phyloP scores from a whole-genome alignment of 2,113 vertebrate species.

The Dolichallabes microphthalmus region DNA sequence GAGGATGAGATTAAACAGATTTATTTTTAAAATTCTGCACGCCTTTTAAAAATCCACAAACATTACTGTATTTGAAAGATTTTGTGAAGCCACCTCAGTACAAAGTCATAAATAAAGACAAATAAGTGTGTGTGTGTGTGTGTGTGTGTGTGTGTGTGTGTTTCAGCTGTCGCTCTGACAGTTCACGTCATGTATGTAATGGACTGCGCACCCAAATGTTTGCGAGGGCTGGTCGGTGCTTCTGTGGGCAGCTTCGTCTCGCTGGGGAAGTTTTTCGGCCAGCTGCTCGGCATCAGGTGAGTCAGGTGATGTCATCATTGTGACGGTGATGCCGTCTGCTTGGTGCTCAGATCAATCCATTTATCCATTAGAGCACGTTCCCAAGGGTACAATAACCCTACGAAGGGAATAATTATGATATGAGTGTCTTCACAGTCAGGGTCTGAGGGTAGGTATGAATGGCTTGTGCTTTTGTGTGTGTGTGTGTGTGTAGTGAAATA shows the following conservation, averaged over 20 bases:
- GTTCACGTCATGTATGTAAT: constrained; percentile 72
- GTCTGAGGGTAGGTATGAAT: background rate
- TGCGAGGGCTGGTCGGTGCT: constrained; percentile 71
- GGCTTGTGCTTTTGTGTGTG: constrained; percentile 25
- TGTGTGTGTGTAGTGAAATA: constrained; percentile 70
- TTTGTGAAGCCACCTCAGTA: background rate
- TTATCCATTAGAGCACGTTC: background rate
- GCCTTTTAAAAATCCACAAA: no score
- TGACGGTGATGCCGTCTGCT: background rate
- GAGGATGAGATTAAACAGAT: no score
- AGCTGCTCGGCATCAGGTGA: constrained; percentile 80
- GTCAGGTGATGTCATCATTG: constrained; percentile 11
- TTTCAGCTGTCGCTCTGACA: constrained; percentile 66
- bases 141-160: background rate
- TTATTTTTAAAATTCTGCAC: no score
- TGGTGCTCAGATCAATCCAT: no score
- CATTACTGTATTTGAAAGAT: background rate
- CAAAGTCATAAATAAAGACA: background rate
- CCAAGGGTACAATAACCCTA: background rate
- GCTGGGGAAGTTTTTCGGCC: constrained; percentile 74
- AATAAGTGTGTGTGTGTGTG: background rate
- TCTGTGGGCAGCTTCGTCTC: constrained; percentile 68
- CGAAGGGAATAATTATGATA: background rate
- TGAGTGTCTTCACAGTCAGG: background rate
- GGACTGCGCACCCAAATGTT: constrained; percentile 73